phyloP scores from a whole-genome alignment of 2,113 vertebrate species.

The Ictalurus punctatus region DNA sequence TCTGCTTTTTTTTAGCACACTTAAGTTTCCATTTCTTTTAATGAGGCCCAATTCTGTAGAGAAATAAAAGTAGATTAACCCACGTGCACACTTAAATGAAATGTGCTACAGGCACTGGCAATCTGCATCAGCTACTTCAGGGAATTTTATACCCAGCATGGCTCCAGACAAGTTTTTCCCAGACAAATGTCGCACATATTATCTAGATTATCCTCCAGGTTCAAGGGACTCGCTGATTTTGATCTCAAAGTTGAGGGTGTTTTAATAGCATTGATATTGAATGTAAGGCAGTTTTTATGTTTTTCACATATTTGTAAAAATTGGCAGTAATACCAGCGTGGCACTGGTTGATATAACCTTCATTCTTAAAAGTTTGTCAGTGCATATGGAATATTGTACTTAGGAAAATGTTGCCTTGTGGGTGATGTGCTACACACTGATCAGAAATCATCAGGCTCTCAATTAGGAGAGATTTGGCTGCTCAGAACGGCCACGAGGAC shows the following conservation, averaged over 20 bases:
- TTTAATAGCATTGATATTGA: slow-evolving; percentile 14
- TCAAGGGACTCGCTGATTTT: background rate
- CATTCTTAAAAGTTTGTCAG: slow-evolving; percentile 39
- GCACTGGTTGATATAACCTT: slow-evolving; percentile 4
- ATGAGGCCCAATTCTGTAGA: slow-evolving; percentile 56
- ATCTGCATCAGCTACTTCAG: slow-evolving; percentile 21
- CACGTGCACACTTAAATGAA: slow-evolving; percentile 48
- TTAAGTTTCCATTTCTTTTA: slow-evolving; percentile 63
- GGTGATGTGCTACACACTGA: slow-evolving; percentile 38
- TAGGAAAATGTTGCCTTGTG: slow-evolving; percentile 28
- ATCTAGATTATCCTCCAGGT: slow-evolving; percentile 8
- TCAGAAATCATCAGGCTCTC: slow-evolving; percentile 62
- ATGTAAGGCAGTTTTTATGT: background rate
- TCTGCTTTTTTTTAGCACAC: slow-evolving; percentile 57
- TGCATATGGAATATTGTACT: slow-evolving; percentile 28
- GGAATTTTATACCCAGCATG: slow-evolving; percentile 27
- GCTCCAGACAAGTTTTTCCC: background rate
- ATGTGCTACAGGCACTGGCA: slow-evolving; percentile 33
- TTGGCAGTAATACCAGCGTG: background rate
- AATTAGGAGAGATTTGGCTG: slow-evolving; percentile 55
- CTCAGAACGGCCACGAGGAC: slow-evolving; percentile 35
- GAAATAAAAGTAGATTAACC: slow-evolving; percentile 55
- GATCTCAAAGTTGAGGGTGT: background rate
- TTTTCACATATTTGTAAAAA: background rate
- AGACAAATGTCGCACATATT: slow-evolving; percentile 12